Evolutionary conservation across 1,140 invertebrate species (phyloP), one percentile per base, ranked within the genome.

Genomic region (Helicoverpa zea): DNA sequence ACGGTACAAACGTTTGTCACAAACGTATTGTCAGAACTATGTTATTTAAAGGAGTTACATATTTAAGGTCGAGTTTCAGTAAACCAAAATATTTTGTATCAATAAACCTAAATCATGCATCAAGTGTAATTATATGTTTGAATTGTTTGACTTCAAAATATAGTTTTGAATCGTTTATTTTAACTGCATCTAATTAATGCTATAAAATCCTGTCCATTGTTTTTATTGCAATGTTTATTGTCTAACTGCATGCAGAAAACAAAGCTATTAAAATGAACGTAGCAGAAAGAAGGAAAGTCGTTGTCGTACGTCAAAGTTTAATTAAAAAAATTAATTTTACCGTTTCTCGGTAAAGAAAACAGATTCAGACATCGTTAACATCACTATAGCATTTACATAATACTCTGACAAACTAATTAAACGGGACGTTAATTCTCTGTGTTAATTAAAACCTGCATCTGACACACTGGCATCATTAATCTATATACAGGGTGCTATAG

Each of bases 361-460:
- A 11, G 35, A 47, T 66, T 16, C 35, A 47, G 35, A 47, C 10
- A n/a, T 66, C 10, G n/a, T 43, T 16, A 64, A 43, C 30, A n/a
- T 35, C 10, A 66, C 63, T 66, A 70, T 58, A 49, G 49, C 35
- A 75, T n/a, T 75, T 35, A 73, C 70, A 61, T 59, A 75, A 61
- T 30, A 66, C 59, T 54, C 12, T 52, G 23, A 10, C 29, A 56
- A 56, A 58, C 52, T 68, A 58, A 78, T 78, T 78, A 68, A 58
- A 58, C 29, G 47, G 23, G 29, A 49, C 10, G 72, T 18, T 47
- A 56, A n/a, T 43, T 43, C 51, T 54, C 14, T 16, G n/a, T 30
- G 47, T 64, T 80, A 80, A 83, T 83, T 80, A 79, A 43, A 66
- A 56, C 30, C 64, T 47, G 43, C 35, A 59, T 23, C 54, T 54